Evolutionary conservation across 2,113 vertebrate genomes (phyloP).

Genomic region (Tetrao urogallus): DNA sequence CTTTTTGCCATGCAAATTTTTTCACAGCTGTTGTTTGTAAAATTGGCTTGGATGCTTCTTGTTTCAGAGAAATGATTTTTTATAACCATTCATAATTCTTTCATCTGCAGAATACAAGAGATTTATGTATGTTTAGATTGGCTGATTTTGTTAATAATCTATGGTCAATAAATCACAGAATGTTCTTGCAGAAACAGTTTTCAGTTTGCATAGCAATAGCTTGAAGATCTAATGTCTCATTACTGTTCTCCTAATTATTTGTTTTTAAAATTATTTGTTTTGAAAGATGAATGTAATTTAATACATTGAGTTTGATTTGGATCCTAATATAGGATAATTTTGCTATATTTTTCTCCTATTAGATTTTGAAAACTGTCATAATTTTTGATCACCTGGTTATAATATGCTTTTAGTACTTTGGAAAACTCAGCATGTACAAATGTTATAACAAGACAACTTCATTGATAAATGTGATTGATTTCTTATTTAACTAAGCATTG

Average conservation of each 20-base stretch:
- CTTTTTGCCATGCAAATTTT: background rate
- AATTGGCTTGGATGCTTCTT: background rate
- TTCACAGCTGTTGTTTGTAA: slow-evolving; percentile 33
- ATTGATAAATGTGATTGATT: background rate
- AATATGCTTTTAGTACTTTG: background rate
- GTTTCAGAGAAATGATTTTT: slow-evolving; percentile 3
- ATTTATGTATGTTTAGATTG: slow-evolving; percentile 33
- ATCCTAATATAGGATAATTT: background rate
- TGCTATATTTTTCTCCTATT: background rate
- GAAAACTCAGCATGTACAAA: background rate
- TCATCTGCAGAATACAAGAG: background rate
- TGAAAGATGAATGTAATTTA: background rate
- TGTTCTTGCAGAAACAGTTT: background rate
- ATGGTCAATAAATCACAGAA: background rate
- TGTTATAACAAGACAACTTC: background rate
- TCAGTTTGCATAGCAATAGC: background rate
- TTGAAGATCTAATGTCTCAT: background rate
- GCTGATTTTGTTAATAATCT: slow-evolving; percentile 39
- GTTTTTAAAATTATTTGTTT: background rate
- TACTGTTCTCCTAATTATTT: background rate
- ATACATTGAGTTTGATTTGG: background rate
- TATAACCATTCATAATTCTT: slow-evolving; percentile 27
- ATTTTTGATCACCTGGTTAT: background rate
- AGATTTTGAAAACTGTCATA: background rate
- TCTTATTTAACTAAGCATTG: background rate